Evolutionary conservation across 2,888 invertebrate genomes (phyloP).

Genomic region (Sericinus montela): DNA sequence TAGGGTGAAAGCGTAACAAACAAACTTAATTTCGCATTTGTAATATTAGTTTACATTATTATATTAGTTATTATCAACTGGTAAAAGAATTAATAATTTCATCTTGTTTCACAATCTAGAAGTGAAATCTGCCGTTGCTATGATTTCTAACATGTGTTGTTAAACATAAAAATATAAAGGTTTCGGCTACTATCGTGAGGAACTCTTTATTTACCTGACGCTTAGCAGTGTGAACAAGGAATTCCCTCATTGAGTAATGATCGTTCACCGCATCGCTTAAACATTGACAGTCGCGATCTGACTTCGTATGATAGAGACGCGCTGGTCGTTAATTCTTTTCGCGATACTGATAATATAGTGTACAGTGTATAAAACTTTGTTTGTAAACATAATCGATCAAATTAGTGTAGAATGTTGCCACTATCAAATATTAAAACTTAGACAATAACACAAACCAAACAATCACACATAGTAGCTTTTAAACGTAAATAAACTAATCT

Average conservation of each 20-base stretch:
- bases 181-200: not conserved
- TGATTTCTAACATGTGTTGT: no score
- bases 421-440: slow-evolving; percentile 23
- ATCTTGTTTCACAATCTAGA: no score
- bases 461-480: slow-evolving; percentile 20
- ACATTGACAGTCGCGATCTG: slow-evolving; percentile 8
- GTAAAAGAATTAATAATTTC: no score
- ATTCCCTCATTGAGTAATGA: slow-evolving; percentile 43
- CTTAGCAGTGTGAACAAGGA: slow-evolving; percentile 24
- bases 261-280: slow-evolving; percentile 12
- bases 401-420: slow-evolving; percentile 9
- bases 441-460: no score
- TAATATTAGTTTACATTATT: no score
- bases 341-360: slow-evolving; percentile 7
- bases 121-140: no score
- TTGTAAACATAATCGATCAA: slow-evolving; percentile 10
- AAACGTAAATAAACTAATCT: no score
- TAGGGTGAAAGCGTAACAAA: no score
- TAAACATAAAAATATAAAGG: not conserved
- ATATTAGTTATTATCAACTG: no score
- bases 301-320: slow-evolving; percentile 3
- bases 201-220: slow-evolving; percentile 20
- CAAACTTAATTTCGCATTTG: no score
- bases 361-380: not conserved
- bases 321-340: not conserved